Conservation (phyloP, 2,113 vertebrate species). For the Oncorhynchus gorbuscha region DNA sequence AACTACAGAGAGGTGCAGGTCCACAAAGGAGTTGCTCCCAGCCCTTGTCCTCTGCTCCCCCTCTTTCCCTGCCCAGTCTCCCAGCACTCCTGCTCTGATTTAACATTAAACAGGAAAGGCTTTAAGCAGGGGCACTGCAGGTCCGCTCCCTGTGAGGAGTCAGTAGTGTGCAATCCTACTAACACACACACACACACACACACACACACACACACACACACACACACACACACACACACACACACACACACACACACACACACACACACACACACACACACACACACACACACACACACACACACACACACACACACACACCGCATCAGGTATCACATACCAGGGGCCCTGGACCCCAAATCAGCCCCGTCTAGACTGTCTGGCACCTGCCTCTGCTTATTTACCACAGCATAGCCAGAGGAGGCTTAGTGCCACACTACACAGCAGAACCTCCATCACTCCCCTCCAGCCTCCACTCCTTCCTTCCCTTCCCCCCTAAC, state of each 20-base stretch:
- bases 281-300: conserved; percentile 39
- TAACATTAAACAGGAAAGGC: conserved; percentile 84
- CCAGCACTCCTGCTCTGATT: conserved; percentile 80
- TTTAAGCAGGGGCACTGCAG: conserved; percentile 73
- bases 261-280: conserved; percentile 29
- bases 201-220: conserved; percentile 35
- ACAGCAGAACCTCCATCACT: conserved; percentile 69
- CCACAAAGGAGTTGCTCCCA: background rate
- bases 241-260: conserved; percentile 47
- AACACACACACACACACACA: conserved; percentile 37
- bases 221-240: conserved; percentile 44
- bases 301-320: conserved; percentile 44
- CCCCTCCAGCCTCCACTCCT: conserved; percentile 77
- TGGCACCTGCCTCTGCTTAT: conserved; percentile 99
- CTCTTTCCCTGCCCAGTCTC: conserved; percentile 53
- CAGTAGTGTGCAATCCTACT: conserved; percentile 80
- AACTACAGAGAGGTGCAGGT: background rate
- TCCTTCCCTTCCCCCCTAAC: conserved; percentile 33
- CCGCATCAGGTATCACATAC: conserved; percentile 95
- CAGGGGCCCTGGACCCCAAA: conserved; percentile 89
- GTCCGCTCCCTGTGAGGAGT: conserved; percentile 76
- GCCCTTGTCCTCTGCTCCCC: background rate
- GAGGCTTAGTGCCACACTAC: conserved; percentile 73
- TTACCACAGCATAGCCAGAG: conserved; percentile 90
- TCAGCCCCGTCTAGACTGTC: conserved; percentile 97